Conservation (phyloP, 2,113 vertebrate species). For the Microcebus lehilahytsara region DNA sequence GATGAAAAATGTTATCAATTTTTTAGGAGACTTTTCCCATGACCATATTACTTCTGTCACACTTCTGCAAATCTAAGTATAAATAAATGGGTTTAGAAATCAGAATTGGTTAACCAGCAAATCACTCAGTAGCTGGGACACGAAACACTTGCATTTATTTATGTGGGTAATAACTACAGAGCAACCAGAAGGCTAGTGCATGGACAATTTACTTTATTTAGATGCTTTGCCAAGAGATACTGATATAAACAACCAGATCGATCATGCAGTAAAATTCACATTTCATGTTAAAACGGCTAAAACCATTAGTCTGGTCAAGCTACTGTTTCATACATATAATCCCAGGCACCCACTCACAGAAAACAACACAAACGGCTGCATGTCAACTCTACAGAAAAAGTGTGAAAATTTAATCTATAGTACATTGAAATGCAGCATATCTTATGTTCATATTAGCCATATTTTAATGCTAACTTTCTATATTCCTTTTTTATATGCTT, state of each 20-base stretch:
- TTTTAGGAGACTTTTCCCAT: neutral
- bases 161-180: neutral
- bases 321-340: neutral
- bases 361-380: too few relatives aligned
- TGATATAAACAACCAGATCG: neutral
- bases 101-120: neutral
- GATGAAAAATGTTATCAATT: neutral
- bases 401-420: neutral
- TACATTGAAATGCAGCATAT: neutral
- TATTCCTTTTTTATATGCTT: neutral
- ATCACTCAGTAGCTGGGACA: neutral
- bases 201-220: neutral
- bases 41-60: neutral
- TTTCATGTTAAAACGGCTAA: neutral
- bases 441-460: neutral
- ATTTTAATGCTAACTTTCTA: neutral
- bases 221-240: neutral
- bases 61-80: neutral
- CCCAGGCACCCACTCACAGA: neutral
- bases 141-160: neutral
- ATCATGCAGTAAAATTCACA: neutral
- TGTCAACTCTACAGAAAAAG: neutral
- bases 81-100: neutral
- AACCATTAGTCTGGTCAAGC: neutral
- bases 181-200: neutral